Evolutionary conservation across 2,888 invertebrate species (phyloP), one percentile per base, ranked within the genome.

Genomic region (Rhingia rostrata): DNA sequence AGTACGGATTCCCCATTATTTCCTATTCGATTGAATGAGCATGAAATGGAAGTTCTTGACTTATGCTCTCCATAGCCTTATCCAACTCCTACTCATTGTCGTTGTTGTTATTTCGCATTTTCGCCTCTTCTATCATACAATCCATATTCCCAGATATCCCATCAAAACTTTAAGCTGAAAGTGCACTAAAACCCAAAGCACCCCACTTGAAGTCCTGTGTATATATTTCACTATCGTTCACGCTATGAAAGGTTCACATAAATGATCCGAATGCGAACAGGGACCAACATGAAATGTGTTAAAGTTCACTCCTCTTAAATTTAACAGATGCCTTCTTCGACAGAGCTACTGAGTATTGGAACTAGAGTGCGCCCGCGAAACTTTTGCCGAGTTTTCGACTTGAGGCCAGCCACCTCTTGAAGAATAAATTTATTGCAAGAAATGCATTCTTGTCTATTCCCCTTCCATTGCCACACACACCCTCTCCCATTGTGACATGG

Each of bases 341-440:
- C 41, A 9, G 12, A 53, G 10, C 10, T 22, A 22, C 6, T 5
- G 49, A 12, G 14, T 33, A 35, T 22, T 12, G 6, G n/a, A 5
- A 7, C 53, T 35, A 9, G 49, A 6, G 9, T 30, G 39, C 39
- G 10, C 64, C 39, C 43, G 51, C 35, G 49, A 4, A 60, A 37
- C 53, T 60, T 61, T 22, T 60, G 54, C 39, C 14, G 60, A 45
- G 61, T 69, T 53, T 66, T 53, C 43, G 60, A 72, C 72, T 60
- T 51, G 3, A 45, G 47, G 39, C 64, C 63, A 63, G 45, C 45
- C 39, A 72, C 64, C 60, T 60, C 60, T 53, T 79, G 32, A 53
- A 60, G 60, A 79, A 51, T 51, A 37, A 72, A 79, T 79, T 72
- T 79, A 72, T 72, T 79, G 64, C 58, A 79, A 60, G 64, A 60